A percentile compares a stretch with the other conserved stretches of the same genome.
These are phyloP conservation scores for Venusia cambrica DNA, from an alignment of 2,888 invertebrate species.

Conservation along the genomic window DNA sequence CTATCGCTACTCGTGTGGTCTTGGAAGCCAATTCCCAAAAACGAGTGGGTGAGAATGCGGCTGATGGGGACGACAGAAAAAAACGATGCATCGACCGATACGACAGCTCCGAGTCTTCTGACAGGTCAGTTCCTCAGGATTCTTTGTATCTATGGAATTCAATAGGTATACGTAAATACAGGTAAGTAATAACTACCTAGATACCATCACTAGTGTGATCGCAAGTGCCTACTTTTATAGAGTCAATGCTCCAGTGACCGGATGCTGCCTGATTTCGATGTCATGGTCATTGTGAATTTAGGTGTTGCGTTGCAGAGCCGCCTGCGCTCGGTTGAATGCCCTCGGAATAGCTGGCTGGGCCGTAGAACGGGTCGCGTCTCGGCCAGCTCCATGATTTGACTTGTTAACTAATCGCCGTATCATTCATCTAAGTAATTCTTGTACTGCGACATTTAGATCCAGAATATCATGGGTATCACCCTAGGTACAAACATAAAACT, in stretches of 20 bases:
- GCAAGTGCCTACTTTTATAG: slow-evolving; percentile 53
- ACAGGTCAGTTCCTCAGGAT: slow-evolving; percentile 84
- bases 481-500: slow-evolving; percentile 1
- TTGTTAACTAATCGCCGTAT: slow-evolving; percentile 46
- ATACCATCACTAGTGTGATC: too few species aligned
- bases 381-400: too few species aligned
- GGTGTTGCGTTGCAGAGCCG: slow-evolving; percentile 61
- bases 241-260: slow-evolving; percentile 80
- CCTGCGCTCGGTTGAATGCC: slow-evolving; percentile 67
- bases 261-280: slow-evolving; percentile 74
- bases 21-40: slow-evolving; percentile 61
- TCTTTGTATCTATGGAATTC: slow-evolving; percentile 45
- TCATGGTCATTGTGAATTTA: slow-evolving; percentile 72
- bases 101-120: slow-evolving; percentile 96
- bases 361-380: slow-evolving; percentile 43
- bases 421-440: slow-evolving; percentile 46
- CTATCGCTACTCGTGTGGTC: slow-evolving; percentile 56
- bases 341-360: slow-evolving; percentile 56
- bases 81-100: slow-evolving; percentile 95
- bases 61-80: slow-evolving; percentile 84
- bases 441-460: too few species aligned
- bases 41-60: slow-evolving; percentile 53
- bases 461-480: too few species aligned
- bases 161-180: too few species aligned
- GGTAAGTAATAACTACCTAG: too few species aligned